Evolutionary conservation across 2,113 vertebrate species (phyloP).

Genomic region (Actenoides hombroni): DNA sequence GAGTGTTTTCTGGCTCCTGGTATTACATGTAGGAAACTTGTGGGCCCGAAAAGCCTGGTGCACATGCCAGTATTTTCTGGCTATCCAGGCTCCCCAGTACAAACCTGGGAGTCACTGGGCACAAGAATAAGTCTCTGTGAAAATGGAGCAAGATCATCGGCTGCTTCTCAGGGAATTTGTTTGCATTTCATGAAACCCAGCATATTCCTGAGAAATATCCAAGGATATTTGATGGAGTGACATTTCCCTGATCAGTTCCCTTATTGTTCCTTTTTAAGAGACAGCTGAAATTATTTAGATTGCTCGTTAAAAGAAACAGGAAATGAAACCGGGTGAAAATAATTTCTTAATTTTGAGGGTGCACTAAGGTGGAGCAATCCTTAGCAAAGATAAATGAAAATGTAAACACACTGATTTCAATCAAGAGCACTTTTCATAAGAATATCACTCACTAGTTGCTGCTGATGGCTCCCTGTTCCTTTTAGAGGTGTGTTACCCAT

Average conservation of each 20-base stretch:
- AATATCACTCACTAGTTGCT: conserved; percentile 57
- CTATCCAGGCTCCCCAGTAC: background rate
- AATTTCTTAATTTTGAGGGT: conserved; percentile 61
- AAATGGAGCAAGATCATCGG: background rate
- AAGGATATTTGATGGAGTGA: conserved; percentile 21
- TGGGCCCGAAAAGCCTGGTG: fast-evolving
- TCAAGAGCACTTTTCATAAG: conserved; percentile 62
- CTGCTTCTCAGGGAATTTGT: background rate
- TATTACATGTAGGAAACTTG: background rate
- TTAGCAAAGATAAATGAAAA: conserved; percentile 55
- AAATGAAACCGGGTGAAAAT: conserved; percentile 59
- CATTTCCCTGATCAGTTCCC: conserved; percentile 39
- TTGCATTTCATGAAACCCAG: conserved; percentile 2
- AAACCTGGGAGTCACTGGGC: background rate
- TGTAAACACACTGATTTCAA: conserved; percentile 70
- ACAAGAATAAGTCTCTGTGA: background rate
- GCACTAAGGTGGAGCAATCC: conserved; percentile 40
- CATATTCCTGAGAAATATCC: background rate
- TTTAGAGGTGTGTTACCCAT: conserved; percentile 47
- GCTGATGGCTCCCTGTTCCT: conserved; percentile 58
- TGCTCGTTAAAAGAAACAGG: conserved; percentile 58
- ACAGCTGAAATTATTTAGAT: conserved; percentile 44
- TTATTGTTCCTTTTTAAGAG: conserved; percentile 39
- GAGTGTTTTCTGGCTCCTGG: background rate
- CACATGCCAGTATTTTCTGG: background rate